Evolutionary conservation across 1,140 invertebrate species (phyloP), one percentile per base, ranked within the genome.

Genomic region (Lasioglossum baleicum): DNA sequence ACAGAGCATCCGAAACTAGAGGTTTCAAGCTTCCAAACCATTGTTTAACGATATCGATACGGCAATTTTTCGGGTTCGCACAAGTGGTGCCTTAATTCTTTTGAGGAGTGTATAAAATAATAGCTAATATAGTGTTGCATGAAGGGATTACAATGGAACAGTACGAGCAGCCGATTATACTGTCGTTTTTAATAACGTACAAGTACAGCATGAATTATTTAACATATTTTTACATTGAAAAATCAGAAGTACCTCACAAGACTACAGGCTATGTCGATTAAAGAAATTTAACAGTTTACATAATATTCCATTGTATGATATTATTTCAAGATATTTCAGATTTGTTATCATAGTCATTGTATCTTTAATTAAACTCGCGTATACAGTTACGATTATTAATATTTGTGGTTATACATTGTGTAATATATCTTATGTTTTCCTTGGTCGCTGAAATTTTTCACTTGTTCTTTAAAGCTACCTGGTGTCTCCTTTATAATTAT

Each of bases 351-450:
- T 48, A 60, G 42, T 61, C 4, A 58, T 68, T 35, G n/a, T 15
- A 5, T 13, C 44, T 48, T 71, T 11, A 4, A 26, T 53, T 66
- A 48, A 73, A 66, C 26, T 56, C 22, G 56, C 31, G 40, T 58
- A 74, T 35, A 60, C 22, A 68, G 17, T 75, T 42, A 75, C 26
- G 61, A 66, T 44, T 67, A 15, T 22, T 67, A 79, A 73, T 68
- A 75, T 61, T 40, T 51, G 17, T 80, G 64, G 2, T 67, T 74
- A 80, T 22, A 80, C 22, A 7, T 61, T 75, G 20, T 10, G 53
- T n/a, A 80, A 74, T 61, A 60, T 75, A 75, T 80, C n/a, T 42
- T 73, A 22, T 74, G 35, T 75, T 61, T 80, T 67, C n/a, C 64
- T 80, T 80, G 78, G 78, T 80, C 72, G n/a, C 58, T 68, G 53